A percentile compares a stretch with the other conserved stretches of the same genome.
These are phyloP conservation scores for Sinonovacula constricta DNA, from an alignment of 1,140 invertebrate species.

Conservation along the genomic window DNA sequence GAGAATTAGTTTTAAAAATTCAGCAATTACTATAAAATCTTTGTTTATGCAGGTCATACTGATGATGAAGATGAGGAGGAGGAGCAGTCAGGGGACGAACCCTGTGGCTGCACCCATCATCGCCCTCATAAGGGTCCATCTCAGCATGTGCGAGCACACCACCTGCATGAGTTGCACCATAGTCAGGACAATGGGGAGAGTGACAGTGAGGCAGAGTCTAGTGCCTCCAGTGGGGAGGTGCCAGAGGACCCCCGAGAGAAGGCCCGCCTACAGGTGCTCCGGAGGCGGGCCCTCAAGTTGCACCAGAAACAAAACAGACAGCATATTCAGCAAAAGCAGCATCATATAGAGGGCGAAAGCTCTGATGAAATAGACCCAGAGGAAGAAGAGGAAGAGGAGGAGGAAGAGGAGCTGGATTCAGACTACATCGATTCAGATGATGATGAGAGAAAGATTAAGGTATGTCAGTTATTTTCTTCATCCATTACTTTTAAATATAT, in stretches of 20 bases:
- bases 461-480: too few relatives aligned
- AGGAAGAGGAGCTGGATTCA: slow-evolving; percentile 70
- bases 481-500: too few relatives aligned
- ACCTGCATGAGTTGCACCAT: slow-evolving; percentile 21
- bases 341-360: slow-evolving; percentile 39
- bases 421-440: slow-evolving; percentile 69
- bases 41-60: too few relatives aligned
- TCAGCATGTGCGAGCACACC: slow-evolving; percentile 8
- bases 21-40: too few relatives aligned
- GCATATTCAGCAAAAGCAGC: slow-evolving; percentile 6
- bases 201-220: slow-evolving; percentile 52
- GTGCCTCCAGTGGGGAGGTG: slow-evolving; percentile 48
- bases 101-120: slow-evolving; percentile 32
- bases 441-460: slow-evolving; percentile 62
- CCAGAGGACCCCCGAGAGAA: slow-evolving; percentile 12
- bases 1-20: too few relatives aligned
- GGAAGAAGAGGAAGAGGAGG: slow-evolving; percentile 72
- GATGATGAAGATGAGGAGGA: slow-evolving; percentile 61
- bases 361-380: slow-evolving; percentile 42
- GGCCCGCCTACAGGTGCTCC: background rate
- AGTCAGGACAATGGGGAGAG: slow-evolving; percentile 33
- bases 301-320: slow-evolving; percentile 5
- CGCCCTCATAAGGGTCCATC: background rate
- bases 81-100: slow-evolving; percentile 52
- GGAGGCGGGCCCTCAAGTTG: slow-evolving; percentile 4